Evolutionary conservation across 2,797 vertebrate species (phyloP).

Genomic region (Borostomias antarcticus): DNA sequence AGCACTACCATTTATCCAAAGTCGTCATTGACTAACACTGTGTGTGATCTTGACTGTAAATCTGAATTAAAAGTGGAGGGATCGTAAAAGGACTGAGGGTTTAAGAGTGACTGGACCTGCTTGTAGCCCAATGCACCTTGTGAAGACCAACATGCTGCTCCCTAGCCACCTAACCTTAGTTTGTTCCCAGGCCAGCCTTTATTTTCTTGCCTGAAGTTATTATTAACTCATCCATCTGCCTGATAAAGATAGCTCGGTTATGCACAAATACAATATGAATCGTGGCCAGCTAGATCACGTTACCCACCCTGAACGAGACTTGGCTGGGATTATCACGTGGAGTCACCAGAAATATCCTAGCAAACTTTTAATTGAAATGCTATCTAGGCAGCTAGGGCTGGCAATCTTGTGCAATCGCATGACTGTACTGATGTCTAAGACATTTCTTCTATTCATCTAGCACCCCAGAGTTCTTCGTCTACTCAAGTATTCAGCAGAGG

Average conservation of each 20-base stretch:
- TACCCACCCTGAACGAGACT: not conserved
- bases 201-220: too few species aligned
- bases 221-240: too few species aligned
- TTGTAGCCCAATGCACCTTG: too few species aligned
- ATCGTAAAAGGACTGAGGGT: too few species aligned
- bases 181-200: too few species aligned
- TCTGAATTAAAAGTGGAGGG: not conserved
- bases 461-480: constrained; percentile 91
- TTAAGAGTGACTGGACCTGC: too few species aligned
- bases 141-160: too few species aligned
- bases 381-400: too few species aligned
- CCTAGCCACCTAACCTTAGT: too few species aligned
- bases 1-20: not conserved
- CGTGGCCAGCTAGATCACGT: not conserved
- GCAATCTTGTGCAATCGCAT: not conserved
- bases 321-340: not conserved
- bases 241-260: too few species aligned
- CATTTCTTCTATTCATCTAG: constrained; percentile 62
- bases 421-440: not conserved
- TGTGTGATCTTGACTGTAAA: not conserved
- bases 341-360: not conserved
- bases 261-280: too few species aligned
- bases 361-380: too few species aligned
- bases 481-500: constrained; percentile 87
- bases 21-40: not conserved